Percentiles rank a stretch among this genome's conserved stretches.
phyloP scores from a whole-genome alignment of 1,140 invertebrate species.

The Drosophila tsacasi region DNA sequence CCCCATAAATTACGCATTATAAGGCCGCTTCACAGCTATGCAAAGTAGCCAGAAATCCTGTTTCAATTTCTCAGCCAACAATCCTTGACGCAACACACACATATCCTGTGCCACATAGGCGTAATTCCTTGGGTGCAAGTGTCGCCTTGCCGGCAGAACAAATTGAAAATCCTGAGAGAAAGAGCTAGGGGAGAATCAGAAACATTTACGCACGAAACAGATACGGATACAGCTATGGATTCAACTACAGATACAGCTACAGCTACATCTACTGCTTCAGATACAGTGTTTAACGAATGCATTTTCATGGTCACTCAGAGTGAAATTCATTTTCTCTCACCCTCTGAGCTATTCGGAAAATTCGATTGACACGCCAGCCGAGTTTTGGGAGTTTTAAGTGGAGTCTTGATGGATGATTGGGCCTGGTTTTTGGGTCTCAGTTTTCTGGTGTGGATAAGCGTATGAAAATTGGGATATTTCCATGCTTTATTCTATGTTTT shows the following conservation, averaged over 20 bases:
- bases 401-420: conserved; percentile 62
- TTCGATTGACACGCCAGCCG: conserved; percentile 49
- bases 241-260: conserved; percentile 2
- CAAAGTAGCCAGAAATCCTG: conserved; percentile 63
- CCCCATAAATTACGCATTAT: conserved; percentile 41
- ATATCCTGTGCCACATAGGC: conserved; percentile 47
- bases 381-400: conserved; percentile 45
- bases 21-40: conserved; percentile 9
- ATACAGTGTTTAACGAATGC: conserved; percentile 74
- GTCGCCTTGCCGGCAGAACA: conserved; percentile 72
- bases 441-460: conserved; percentile 64
- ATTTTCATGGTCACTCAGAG: conserved; percentile 82
- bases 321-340: conserved; percentile 55
- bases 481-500: conserved; percentile 16
- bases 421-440: conserved; percentile 13
- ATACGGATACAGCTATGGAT: too few species aligned
- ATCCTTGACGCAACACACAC: conserved; percentile 16
- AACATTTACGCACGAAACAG: conserved; percentile 6
- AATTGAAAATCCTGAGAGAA: conserved; percentile 58
- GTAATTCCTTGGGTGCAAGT: conserved; percentile 62
- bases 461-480: conserved; percentile 56
- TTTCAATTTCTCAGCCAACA: conserved; percentile 36
- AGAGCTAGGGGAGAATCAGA: conserved; percentile 5
- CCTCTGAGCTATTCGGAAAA: conserved; percentile 17
- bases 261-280: conserved; percentile 18